Conservation (phyloP, 2,113 vertebrate genomes). For the western clawed frog (Xenopus tropicalis) region DNA sequence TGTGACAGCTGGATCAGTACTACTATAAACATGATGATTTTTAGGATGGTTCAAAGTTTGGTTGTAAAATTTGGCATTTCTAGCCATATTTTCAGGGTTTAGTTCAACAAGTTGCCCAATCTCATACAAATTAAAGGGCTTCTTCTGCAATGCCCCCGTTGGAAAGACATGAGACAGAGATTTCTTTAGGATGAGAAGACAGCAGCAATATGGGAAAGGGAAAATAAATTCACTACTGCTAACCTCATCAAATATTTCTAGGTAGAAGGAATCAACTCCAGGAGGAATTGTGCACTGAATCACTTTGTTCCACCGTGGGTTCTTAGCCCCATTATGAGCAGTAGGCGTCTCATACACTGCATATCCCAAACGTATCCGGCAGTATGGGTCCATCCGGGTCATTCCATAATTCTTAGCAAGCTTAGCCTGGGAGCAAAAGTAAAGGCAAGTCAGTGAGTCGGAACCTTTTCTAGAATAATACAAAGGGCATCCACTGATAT, state of each 20-base stretch:
- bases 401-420: slow-evolving; percentile 96
- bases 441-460: not conserved
- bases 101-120: no score
- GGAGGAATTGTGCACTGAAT: slow-evolving; percentile 94
- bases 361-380: slow-evolving; percentile 87
- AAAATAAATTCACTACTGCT: slow-evolving; percentile 34
- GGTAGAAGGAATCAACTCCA: slow-evolving; percentile 92
- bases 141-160: no score
- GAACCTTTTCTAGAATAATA: not conserved
- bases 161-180: no score
- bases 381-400: slow-evolving; percentile 98
- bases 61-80: no score
- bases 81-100: no score
- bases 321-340: slow-evolving; percentile 95
- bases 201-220: no score
- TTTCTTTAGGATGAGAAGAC: no score
- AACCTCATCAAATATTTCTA: slow-evolving; percentile 98
- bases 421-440: slow-evolving; percentile 75
- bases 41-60: no score
- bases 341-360: slow-evolving; percentile 95
- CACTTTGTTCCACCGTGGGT: slow-evolving; percentile 96
- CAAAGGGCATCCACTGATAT: not conserved
- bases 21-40: no score
- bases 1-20: no score
- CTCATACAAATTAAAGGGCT: no score